Percentiles rank a stretch among this genome's conserved stretches.
These are phyloP conservation scores for Rotaria socialis DNA, from an alignment of 2,888 invertebrate genomes.

Conservation along the genomic window DNA sequence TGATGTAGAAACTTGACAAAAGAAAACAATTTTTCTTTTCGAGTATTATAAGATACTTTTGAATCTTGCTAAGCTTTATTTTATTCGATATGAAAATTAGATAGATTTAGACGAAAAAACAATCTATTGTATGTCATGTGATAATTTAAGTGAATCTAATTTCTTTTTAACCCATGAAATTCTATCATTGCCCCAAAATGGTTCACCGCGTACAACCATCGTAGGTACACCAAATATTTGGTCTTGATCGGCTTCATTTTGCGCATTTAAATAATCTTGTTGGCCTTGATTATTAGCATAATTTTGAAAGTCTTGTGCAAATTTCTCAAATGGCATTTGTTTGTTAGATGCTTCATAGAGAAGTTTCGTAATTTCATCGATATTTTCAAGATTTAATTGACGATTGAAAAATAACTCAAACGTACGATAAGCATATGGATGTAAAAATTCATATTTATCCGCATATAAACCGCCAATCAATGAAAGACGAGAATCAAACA, in stretches of 20 bases:
- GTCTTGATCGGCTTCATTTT: slow-evolving; percentile 3
- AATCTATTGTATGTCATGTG: no score
- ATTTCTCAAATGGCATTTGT: not conserved
- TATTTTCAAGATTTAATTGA: not conserved
- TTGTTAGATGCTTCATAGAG: not conserved
- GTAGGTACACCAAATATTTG: not conserved
- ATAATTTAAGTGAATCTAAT: not conserved
- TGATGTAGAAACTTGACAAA: no score
- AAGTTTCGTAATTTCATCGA: not conserved
- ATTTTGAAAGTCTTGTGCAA: not conserved
- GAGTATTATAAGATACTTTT: no score
- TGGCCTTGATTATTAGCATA: not conserved
- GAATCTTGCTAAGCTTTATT: no score
- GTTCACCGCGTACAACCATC: not conserved
- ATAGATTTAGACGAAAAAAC: no score
- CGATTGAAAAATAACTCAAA: slow-evolving; percentile 14
- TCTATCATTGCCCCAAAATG: slow-evolving; percentile 28
- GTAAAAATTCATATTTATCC: not conserved
- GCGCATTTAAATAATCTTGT: not conserved
- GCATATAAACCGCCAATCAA: slow-evolving; percentile 33
- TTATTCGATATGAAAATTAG: no score
- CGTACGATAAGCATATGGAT: not conserved
- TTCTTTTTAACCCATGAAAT: slow-evolving; percentile 3
- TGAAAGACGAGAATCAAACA: slow-evolving; percentile 31
- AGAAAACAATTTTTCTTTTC: no score